Evolutionary conservation across 2,797 vertebrate species (phyloP).

Genomic region (Huso huso): DNA sequence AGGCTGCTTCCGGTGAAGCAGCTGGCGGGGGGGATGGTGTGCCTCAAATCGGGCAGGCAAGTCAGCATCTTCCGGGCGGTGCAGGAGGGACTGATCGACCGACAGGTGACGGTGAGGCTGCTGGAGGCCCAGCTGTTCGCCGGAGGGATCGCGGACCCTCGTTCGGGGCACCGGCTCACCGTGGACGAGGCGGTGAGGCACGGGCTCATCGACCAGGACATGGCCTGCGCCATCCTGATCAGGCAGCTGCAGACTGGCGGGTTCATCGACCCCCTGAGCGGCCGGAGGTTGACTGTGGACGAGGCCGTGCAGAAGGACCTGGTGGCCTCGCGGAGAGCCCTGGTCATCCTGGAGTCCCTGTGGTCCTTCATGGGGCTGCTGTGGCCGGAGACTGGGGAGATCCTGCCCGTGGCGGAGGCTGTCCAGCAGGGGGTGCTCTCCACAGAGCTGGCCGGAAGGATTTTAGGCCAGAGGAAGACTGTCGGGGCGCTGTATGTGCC

Average conservation of each 20-base stretch:
- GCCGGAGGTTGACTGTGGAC: slow-evolving; percentile 70
- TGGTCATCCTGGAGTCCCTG: slow-evolving; percentile 78
- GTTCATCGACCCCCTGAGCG: slow-evolving; percentile 66
- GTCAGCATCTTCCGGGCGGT: slow-evolving; percentile 79
- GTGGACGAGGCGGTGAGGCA: slow-evolving; percentile 69
- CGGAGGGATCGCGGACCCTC: slow-evolving; percentile 83
- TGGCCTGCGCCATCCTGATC: slow-evolving; percentile 72
- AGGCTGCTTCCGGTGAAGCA: slow-evolving; percentile 79
- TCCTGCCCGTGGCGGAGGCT: slow-evolving; percentile 66
- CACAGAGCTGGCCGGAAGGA: slow-evolving; percentile 60
- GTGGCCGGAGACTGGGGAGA: slow-evolving; percentile 82
- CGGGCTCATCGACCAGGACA: slow-evolving; percentile 76
- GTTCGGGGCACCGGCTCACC: slow-evolving; percentile 75
- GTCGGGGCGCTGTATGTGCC: slow-evolving; percentile 72
- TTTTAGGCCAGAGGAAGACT: slow-evolving; percentile 62
- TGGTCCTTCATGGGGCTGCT: slow-evolving; percentile 75
- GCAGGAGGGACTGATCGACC: slow-evolving; percentile 84
- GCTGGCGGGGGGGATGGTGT: slow-evolving; percentile 73
- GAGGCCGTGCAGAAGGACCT: slow-evolving; percentile 70
- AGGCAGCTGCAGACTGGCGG: slow-evolving; percentile 80
- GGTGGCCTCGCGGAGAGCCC: slow-evolving; percentile 63
- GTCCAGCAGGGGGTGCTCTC: slow-evolving; percentile 77
- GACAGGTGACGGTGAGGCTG: slow-evolving; percentile 66
- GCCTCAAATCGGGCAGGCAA: slow-evolving; percentile 71
- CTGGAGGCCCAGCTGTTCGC: slow-evolving; percentile 91